phyloP scores from a whole-genome alignment of 2,113 vertebrate species.

The Ptychochromis oligacanthus region DNA sequence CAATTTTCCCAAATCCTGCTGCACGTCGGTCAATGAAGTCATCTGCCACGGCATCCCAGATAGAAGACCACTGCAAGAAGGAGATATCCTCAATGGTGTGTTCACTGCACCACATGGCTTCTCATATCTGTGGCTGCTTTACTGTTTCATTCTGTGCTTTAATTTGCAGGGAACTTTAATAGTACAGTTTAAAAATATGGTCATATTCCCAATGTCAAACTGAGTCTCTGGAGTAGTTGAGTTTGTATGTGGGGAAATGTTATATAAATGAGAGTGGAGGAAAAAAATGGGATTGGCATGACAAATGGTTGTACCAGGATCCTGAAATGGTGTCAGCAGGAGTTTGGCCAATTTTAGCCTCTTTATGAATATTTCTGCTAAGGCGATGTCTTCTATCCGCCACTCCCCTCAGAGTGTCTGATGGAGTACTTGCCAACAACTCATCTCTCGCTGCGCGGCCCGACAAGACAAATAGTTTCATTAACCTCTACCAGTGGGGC shows the following conservation, averaged over 20 bases:
- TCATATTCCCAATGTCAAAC: not conserved
- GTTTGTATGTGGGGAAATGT: constrained; percentile 14
- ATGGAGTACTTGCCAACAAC: constrained; percentile 52
- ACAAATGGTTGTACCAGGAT: constrained; percentile 42
- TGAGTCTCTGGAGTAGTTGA: not conserved
- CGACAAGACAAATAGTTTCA: constrained; percentile 68
- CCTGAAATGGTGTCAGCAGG: constrained; percentile 50
- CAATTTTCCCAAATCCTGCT: constrained; percentile 99
- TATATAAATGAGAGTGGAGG: not conserved
- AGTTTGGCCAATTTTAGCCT: constrained; percentile 61
- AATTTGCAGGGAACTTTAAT: not conserved
- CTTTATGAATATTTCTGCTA: constrained; percentile 56
- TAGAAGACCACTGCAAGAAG: constrained; percentile 90
- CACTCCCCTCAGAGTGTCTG: constrained; percentile 63
- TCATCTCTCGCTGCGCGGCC: constrained; percentile 52
- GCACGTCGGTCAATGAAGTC: constrained; percentile 98
- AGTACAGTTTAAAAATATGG: not conserved
- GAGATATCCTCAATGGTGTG: constrained; percentile 96
- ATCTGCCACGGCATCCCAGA: constrained; percentile 99
- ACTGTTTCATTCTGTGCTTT: not conserved
- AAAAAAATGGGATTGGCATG: not conserved
- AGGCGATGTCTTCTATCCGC: constrained; percentile 25
- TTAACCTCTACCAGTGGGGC: constrained; percentile 61
- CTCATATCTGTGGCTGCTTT: not conserved
- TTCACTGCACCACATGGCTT: not conserved